phyloP scores from a whole-genome alignment of 2,888 invertebrate species.

The Osmoderma eremita region DNA sequence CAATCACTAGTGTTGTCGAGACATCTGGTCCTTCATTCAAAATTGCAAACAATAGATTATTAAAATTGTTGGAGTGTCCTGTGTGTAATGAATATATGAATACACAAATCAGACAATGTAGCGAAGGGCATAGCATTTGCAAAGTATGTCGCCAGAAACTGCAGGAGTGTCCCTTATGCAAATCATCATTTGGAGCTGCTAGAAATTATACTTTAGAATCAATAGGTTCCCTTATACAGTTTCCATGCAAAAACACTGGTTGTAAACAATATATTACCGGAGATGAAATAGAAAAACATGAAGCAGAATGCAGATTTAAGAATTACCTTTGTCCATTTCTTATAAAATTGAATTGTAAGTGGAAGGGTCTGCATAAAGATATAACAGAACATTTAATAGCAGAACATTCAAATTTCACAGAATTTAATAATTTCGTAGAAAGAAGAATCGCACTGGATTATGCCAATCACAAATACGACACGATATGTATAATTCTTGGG shows the following conservation, averaged over 20 bases:
- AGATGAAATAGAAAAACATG: slow-evolving; percentile 12
- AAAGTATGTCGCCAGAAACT: slow-evolving; percentile 24
- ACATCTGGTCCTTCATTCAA: not conserved
- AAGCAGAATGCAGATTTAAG: slow-evolving; percentile 21
- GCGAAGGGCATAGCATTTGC: slow-evolving; percentile 26
- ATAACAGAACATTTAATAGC: slow-evolving; percentile 18
- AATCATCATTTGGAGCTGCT: slow-evolving; percentile 19
- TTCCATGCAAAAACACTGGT: slow-evolving; percentile 21
- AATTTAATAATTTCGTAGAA: slow-evolving; percentile 18
- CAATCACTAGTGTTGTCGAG: slow-evolving; percentile 5
- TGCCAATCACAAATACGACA: slow-evolving; percentile 26
- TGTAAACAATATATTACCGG: slow-evolving; percentile 13
- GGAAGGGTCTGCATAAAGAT: slow-evolving; percentile 17
- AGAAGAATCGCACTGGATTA: slow-evolving; percentile 17
- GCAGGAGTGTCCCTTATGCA: slow-evolving; percentile 22
- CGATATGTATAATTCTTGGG: slow-evolving; percentile 30
- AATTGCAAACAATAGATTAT: slow-evolving; percentile 17
- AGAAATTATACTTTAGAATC: slow-evolving; percentile 30
- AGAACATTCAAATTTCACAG: slow-evolving; percentile 20
- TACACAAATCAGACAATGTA: slow-evolving; percentile 21
- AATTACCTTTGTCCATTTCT: slow-evolving; percentile 22
- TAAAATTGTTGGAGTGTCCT: slow-evolving; percentile 26
- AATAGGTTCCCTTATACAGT: slow-evolving; percentile 16
- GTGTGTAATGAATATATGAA: slow-evolving; percentile 31
- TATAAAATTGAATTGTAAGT: slow-evolving; percentile 30